A percentile compares a stretch with the other conserved stretches of the same genome.
phyloP scores from a whole-genome alignment of 2,113 vertebrate genomes.

The Herpetotheres cachinnans region DNA sequence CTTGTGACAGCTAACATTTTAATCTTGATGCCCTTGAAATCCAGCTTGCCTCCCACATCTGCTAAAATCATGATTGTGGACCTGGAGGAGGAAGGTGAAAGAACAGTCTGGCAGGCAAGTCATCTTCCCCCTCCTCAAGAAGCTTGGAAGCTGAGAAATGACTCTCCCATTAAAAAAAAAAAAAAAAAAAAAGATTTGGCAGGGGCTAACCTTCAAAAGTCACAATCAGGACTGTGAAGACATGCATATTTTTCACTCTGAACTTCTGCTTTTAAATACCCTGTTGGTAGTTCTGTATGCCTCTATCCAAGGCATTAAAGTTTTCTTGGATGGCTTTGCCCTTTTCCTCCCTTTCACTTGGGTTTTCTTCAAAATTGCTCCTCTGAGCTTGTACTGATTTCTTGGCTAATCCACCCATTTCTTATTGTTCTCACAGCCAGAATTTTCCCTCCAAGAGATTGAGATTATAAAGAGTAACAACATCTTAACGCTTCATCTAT shows the following conservation, averaged over 20 bases:
- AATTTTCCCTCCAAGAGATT: not conserved
- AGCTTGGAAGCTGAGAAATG: not conserved
- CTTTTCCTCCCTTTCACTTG: not conserved
- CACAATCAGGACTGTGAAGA: not conserved
- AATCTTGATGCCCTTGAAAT: not conserved
- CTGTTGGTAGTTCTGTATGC: accelerated
- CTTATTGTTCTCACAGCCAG: not conserved
- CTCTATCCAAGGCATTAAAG: not conserved
- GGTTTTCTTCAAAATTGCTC: not conserved
- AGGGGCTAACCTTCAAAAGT: not conserved
- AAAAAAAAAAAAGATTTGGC: not conserved
- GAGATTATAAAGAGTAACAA: not conserved
- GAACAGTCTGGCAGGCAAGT: not conserved
- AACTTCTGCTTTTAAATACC: not conserved
- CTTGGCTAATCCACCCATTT: not conserved
- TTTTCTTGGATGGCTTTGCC: not conserved
- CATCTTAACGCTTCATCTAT: not conserved
- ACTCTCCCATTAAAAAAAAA: not conserved
- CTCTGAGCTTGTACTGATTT: not conserved
- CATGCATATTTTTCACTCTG: not conserved
- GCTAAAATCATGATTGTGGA: not conserved
- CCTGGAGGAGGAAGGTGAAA: not conserved
- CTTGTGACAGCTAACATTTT: not conserved
- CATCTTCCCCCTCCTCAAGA: not conserved
- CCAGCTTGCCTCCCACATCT: not conserved